These are phyloP conservation scores for Prunella fulvescens DNA, from an alignment of 2,113 vertebrate species.

Conservation along the genomic window DNA sequence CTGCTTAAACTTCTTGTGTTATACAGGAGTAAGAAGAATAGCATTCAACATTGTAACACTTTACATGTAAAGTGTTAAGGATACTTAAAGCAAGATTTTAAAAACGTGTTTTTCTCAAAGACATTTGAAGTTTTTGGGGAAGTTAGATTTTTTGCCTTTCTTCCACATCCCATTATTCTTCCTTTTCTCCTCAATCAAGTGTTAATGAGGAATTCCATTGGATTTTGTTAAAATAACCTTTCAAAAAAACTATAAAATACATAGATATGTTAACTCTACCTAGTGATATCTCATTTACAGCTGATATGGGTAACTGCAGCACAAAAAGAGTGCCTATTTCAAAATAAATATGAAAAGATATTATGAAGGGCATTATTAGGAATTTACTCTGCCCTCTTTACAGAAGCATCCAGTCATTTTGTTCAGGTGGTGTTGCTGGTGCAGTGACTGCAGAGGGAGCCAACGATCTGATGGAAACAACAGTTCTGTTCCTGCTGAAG, in stretches of 20 bases:
- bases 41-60: not conserved
- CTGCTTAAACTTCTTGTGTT: not conserved
- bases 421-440: not conserved
- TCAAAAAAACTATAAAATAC: not conserved
- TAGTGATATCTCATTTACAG: not conserved
- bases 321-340: not conserved
- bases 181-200: not conserved
- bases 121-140: not conserved
- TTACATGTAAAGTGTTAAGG: not conserved
- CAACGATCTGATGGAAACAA: not conserved
- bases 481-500: not conserved
- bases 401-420: rapidly evolving
- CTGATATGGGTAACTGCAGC: not conserved
- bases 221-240: not conserved
- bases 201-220: slow-evolving; percentile 24
- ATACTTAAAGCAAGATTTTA: not conserved
- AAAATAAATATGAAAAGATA: not conserved
- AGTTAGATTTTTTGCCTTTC: not conserved
- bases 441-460: slow-evolving; percentile 47
- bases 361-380: not conserved
- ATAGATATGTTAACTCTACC: not conserved
- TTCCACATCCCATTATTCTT: not conserved
- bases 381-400: not conserved
- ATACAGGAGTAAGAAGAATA: not conserved
- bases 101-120: not conserved